Conservation (phyloP, 2,888 invertebrate species). For the Smittia sp. region DNA sequence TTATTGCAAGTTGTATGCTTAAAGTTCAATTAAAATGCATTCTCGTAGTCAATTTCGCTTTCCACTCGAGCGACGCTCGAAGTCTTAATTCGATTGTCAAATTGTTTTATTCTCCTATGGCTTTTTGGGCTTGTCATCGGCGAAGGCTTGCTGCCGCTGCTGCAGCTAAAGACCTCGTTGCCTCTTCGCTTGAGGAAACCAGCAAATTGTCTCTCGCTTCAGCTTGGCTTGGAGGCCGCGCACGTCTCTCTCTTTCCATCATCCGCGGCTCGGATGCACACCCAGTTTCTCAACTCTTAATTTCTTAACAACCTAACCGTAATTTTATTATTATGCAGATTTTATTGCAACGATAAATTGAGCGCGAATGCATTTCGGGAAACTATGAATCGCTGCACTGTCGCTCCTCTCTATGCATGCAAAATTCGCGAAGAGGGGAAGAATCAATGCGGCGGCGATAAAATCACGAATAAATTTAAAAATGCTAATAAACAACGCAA, state of each 20-base stretch:
- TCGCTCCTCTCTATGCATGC: no score
- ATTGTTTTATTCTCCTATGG: background rate
- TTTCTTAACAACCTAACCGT: constrained; percentile 38
- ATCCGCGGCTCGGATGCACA: background rate
- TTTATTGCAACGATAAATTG: constrained; percentile 29
- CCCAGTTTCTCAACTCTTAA: constrained; percentile 38
- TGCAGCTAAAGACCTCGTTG: background rate
- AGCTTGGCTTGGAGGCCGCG: no score
- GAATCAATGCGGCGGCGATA: constrained; percentile 35
- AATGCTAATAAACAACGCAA: constrained; percentile 36
- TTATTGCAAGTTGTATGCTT: background rate
- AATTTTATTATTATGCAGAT: constrained; percentile 40
- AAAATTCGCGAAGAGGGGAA: background rate
- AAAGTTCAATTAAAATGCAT: constrained; percentile 1
- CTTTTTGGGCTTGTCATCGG: background rate
- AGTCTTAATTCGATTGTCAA: background rate
- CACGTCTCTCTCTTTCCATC: background rate
- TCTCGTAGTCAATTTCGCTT: background rate
- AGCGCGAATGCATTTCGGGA: constrained; percentile 31
- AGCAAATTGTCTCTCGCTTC: background rate
- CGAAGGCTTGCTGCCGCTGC: background rate
- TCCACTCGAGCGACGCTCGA: background rate
- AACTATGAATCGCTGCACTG: background rate
- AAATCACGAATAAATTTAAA: constrained; percentile 39
- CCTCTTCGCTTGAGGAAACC: constrained; percentile 1